phyloP scores from a whole-genome alignment of 2,797 vertebrate species.

The Etheostoma nigrum region DNA sequence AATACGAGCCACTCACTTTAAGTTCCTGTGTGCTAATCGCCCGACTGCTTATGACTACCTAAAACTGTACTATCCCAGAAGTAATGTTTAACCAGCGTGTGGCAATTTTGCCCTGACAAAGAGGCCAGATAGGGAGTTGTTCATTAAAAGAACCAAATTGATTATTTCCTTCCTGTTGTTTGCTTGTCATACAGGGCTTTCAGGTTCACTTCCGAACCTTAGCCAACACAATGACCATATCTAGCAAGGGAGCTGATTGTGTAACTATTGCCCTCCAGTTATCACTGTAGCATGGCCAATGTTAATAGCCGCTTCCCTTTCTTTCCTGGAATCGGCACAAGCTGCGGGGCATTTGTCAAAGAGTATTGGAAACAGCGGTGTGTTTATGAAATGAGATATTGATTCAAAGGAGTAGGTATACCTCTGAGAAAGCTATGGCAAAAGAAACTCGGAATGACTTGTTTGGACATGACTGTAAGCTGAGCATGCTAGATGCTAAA shows the following conservation, averaged over 20 bases:
- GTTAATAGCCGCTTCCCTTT: conserved; percentile 73
- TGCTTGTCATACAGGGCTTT: conserved; percentile 88
- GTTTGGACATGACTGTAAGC: conserved; percentile 50
- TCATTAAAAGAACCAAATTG: conserved; percentile 93
- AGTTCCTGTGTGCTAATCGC: conserved; percentile 67
- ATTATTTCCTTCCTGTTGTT: conserved; percentile 98
- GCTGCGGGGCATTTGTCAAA: conserved; percentile 57
- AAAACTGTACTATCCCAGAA: conserved; percentile 60
- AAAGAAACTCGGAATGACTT: conserved; percentile 34
- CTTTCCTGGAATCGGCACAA: conserved; percentile 66
- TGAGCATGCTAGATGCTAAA: conserved; percentile 32
- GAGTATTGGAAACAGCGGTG: conserved; percentile 52
- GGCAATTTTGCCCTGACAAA: conserved; percentile 83
- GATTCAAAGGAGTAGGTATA: conserved; percentile 63
- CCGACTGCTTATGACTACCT: conserved; percentile 61
- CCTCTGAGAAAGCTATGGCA: conserved; percentile 37
- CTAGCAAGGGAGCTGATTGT: conserved; percentile 86
- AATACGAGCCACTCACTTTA: conserved; percentile 3
- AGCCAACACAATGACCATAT: conserved; percentile 88
- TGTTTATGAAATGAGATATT: conserved; percentile 72
- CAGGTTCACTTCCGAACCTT: conserved; percentile 89
- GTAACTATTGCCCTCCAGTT: conserved; percentile 85
- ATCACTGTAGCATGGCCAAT: conserved; percentile 74
- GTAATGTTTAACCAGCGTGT: conserved; percentile 91
- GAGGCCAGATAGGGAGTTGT: conserved; percentile 87